Evolutionary conservation across 2,888 invertebrate species (phyloP), one percentile per base, ranked within the genome.

Genomic region (Myopa testacea): DNA sequence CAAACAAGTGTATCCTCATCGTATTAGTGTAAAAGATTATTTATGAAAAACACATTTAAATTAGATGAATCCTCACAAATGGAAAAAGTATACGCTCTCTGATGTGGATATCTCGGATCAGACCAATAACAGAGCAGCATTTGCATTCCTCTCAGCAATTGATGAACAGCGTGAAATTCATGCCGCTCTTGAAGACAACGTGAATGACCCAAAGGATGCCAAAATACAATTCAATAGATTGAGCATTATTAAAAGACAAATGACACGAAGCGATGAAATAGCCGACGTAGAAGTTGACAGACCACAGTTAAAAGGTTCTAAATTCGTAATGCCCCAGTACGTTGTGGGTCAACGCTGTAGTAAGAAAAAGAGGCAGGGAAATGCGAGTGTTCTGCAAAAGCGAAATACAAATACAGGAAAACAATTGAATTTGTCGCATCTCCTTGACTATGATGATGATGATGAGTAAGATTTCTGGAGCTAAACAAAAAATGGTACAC

Each of bases 41-140:
- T 38, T 34, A 34, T n/a, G 10, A 63, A 58, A 6, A 37, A 50
- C n/a, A 1, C 14, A 40, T n/a, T 50, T 76, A 55, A 38, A 14
- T 38, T 19, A 60, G 50, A 92, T 92, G 81, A 93, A 96, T 89
- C 96, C 96, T 16, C 92, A 94, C 79, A 95, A 94, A 85, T 96
- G 95, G 95, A 93, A 92, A 14, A 94, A 93, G 85, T 96, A 97
- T 84, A 93, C 93, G 19, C 88, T 97, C 26, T 93, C 93, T 40
- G 95, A 96, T 91, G 95, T 96, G 4, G 95, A 95, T 84, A 93
- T 95, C 90, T 94, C 95, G 0, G 95, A 96, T 77, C 91, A 91
- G 75, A 93, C 93, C 63, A 96, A 96, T 84, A 93, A 93, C 16
- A 92, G 92, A 68, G 94, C 95, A 60, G 96, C 96, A 0, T 91